These are phyloP conservation scores for Hexactinellida sp. DNA, from an alignment of 37 sponge, comb jelly and placozoan genomes.

Conservation along the genomic window DNA sequence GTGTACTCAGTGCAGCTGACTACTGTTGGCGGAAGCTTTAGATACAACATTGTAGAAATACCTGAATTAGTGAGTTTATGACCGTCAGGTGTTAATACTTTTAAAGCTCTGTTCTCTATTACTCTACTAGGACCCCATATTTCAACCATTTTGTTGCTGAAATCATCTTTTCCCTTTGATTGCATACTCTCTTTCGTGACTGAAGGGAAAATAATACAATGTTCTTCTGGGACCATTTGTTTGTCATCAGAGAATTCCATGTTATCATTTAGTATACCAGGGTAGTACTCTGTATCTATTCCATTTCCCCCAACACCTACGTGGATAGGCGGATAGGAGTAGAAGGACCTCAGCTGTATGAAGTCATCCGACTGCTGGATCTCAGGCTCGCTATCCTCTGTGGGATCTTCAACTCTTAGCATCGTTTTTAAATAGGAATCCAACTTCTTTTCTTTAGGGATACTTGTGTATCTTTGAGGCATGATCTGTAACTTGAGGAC, in stretches of 20 bases:
- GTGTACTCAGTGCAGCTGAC: background rate
- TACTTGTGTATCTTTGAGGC: background rate
- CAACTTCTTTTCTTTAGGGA: background rate
- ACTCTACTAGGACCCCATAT: background rate
- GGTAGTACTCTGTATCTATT: background rate
- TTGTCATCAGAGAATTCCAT: background rate
- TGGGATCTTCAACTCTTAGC: background rate
- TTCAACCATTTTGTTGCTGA: background rate
- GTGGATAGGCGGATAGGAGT: background rate
- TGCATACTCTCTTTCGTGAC: background rate
- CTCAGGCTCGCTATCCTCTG: background rate
- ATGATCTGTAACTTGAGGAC: background rate
- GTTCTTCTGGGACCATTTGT: background rate
- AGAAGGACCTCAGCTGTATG: background rate
- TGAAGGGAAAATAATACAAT: slow-evolving; percentile 6
- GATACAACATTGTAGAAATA: background rate
- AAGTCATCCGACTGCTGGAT: background rate
- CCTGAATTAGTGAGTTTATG: slow-evolving; percentile 1
- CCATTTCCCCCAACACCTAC: background rate
- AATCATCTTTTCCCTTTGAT: background rate
- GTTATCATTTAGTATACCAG: background rate
- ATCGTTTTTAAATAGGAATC: background rate
- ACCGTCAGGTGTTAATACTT: background rate
- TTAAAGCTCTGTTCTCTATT: background rate
- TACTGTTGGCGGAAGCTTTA: background rate